A percentile compares a stretch with the other conserved stretches of the same genome.
Conservation (phyloP, 2,888 invertebrate genomes). For the Strigamia transsilvanica region DNA sequence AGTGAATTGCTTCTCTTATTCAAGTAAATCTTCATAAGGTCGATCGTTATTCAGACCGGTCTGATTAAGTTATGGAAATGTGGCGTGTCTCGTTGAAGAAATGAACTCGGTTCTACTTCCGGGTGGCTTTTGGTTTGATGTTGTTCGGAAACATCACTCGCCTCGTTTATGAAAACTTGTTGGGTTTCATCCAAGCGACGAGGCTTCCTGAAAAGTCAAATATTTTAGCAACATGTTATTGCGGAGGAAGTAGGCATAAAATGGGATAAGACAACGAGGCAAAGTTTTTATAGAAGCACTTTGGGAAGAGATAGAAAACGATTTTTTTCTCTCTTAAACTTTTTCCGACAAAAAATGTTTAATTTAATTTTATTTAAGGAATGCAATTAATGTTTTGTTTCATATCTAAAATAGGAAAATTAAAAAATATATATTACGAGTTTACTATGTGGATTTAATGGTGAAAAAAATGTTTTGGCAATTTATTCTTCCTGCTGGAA, state of each 20-base stretch:
- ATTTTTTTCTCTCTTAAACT: background rate
- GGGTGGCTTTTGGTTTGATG: constrained; percentile 10
- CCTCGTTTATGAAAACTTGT: background rate
- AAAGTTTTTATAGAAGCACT: background rate
- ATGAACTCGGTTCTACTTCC: constrained; percentile 14
- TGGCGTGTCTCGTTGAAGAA: constrained; percentile 1
- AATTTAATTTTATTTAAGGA: too few relatives aligned
- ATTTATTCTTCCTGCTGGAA: too few relatives aligned
- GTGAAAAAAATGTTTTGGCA: too few relatives aligned
- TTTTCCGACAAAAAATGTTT: background rate
- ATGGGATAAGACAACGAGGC: background rate
- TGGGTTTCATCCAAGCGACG: background rate
- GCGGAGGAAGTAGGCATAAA: background rate
- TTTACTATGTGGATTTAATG: too few relatives aligned
- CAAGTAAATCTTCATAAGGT: constrained; percentile 9
- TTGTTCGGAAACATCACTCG: background rate
- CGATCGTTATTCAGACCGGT: constrained; percentile 9
- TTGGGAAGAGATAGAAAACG: background rate
- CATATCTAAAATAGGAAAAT: too few relatives aligned
- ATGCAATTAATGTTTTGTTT: too few relatives aligned
- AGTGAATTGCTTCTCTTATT: background rate
- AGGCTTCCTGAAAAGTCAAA: background rate
- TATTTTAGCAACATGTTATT: constrained; percentile 20
- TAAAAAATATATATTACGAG: too few relatives aligned
- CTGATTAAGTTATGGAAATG: constrained; percentile 15